Percentiles rank a stretch among this genome's conserved stretches.
Evolutionary conservation across 1,140 invertebrate genomes (phyloP).

Genomic region (Thereuonema tuberculata): DNA sequence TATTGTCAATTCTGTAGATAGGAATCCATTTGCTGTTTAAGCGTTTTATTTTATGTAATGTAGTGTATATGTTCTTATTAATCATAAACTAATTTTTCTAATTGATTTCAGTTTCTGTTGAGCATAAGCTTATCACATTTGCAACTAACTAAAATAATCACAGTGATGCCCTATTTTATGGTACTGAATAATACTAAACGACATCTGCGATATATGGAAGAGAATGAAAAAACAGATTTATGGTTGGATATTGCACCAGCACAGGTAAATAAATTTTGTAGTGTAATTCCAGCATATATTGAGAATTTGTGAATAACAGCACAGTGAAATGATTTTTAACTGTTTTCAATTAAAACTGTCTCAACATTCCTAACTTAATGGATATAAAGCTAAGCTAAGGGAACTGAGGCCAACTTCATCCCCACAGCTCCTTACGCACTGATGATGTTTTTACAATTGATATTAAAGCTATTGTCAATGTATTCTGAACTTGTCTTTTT

Average conservation of each 20-base stretch:
- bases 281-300: too few species aligned
- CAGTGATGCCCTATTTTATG: conserved; percentile 68
- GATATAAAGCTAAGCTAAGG: too few species aligned
- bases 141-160: conserved; percentile 67
- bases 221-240: conserved; percentile 65
- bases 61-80: too few species aligned
- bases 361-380: neutral
- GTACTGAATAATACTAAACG: conserved; percentile 57
- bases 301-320: neutral
- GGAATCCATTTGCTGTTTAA: too few species aligned
- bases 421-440: too few species aligned
- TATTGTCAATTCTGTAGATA: too few species aligned
- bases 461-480: too few species aligned
- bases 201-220: conserved; percentile 63
- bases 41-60: too few species aligned
- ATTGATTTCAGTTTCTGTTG: conserved; percentile 29
- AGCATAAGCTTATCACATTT: conserved; percentile 33
- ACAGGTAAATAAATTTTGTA: conserved; percentile 42
- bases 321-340: neutral
- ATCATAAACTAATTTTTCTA: too few species aligned
- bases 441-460: too few species aligned
- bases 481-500: too few species aligned
- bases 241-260: conserved; percentile 60
- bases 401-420: too few species aligned
- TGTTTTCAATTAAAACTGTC: neutral